phyloP scores from a whole-genome alignment of 1,140 invertebrate genomes.

The Rhyzopertha dominica region DNA sequence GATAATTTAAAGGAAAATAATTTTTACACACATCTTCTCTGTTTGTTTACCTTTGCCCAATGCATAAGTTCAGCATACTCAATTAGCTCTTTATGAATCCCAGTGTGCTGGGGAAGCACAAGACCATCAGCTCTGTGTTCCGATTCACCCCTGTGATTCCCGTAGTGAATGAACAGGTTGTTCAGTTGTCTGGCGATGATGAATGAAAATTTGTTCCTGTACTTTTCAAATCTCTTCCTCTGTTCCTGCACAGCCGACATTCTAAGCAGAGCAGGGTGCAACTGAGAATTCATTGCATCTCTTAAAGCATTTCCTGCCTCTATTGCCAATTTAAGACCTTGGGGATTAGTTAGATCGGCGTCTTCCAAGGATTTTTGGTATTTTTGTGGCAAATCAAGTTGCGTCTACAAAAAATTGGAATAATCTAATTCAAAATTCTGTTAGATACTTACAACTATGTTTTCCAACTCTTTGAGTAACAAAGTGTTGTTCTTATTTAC shows the following conservation, averaged over 20 bases:
- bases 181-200: conserved; percentile 82
- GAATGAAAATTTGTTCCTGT: conserved; percentile 77
- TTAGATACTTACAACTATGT: conserved; percentile 64
- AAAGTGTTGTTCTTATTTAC: conserved; percentile 80
- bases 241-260: conserved; percentile 85
- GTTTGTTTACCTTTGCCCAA: conserved; percentile 54
- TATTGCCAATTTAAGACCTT: conserved; percentile 71
- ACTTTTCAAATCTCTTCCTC: conserved; percentile 76
- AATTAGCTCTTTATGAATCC: conserved; percentile 76
- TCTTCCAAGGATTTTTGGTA: conserved; percentile 61
- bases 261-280: conserved; percentile 59
- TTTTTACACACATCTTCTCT: neutral
- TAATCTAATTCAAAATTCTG: neutral
- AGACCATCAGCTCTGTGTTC: conserved; percentile 53
- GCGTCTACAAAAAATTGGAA: conserved; percentile 48
- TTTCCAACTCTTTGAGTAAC: conserved; percentile 72
- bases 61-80: conserved; percentile 87
- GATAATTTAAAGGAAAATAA: neutral
- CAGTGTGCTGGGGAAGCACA: conserved; percentile 67
- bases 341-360: conserved; percentile 58
- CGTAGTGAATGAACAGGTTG: conserved; percentile 89
- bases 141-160: conserved; percentile 52
- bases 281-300: conserved; percentile 68
- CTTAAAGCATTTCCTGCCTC: conserved; percentile 75
- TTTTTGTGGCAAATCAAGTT: conserved; percentile 68